Base-by-base conservation (phyloP, 1,140 invertebrate species). In the Anastatus disparis region DNA sequence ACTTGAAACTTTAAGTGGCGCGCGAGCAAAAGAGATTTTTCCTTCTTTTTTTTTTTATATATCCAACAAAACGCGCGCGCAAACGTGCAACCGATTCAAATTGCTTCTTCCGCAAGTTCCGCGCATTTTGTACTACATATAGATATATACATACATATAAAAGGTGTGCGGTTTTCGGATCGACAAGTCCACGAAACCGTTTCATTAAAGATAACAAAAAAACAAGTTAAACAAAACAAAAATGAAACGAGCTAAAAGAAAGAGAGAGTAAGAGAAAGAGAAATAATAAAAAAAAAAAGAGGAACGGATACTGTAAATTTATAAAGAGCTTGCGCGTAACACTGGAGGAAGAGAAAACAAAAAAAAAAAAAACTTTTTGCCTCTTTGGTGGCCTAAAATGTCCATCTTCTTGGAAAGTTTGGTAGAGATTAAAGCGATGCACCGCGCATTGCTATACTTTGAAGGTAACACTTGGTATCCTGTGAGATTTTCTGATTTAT, bases 71-170 rank as follows among this genome's bases (percentile, higher is more conserved):
- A n/a, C 24, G 53, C 40, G 31, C 44, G 35, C 20, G 24, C 40
- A 24, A 40, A 42, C 52, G 40, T 22, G 17, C 55, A 62, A 74
- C 70, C 69, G 58, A 75, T 75, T 76, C 73, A 64, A 74, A 73
- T 75, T 67, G 70, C 55, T 73, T 53, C 72, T 66, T 75, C 48
- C 69, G 68, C 61, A 35, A 40, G 62, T 52, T 70, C 22, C 55
- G 63, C 42, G 50, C 35, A 44, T 26, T 67, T 20, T 24, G 20
- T 38, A 17, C 22, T 1, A 55, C 1, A 31, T 13, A 17, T n/a
- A n/a, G n/a, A n/a, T n/a, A n/a, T n/a, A n/a, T n/a, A n/a, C n/a
- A n/a, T n/a, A n/a, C n/a, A n/a, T n/a, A n/a, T n/a, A n/a, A n/a
- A 46, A 56, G 29, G 52, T 20, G n/a, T n/a, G 63, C 15, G 35